Base-by-base conservation (phyloP, 2,797 vertebrate genomes). In the Rhinatrema bivittatum region DNA sequence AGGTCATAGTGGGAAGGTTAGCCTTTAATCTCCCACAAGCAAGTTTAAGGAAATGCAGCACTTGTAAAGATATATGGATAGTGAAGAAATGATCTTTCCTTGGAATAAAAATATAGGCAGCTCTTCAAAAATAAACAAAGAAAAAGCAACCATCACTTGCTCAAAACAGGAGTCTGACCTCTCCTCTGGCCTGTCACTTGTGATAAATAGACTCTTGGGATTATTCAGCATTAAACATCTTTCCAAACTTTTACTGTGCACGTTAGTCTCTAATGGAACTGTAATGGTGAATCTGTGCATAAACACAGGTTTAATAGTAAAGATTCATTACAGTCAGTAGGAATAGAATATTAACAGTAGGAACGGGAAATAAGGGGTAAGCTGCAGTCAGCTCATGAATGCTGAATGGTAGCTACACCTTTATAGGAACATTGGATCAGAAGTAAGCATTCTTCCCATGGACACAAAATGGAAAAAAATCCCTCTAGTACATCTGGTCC, bases 291-390 rank as follows among this genome's bases (percentile, higher is more conserved):
- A 57, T 51, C 38, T 41, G 23, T 59, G 18, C 36, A 62, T 56
- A 61, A 61, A 61, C 69, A 58, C 54, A 60, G 58, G 59, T 53
- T 54, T 49, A 70, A 68, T 47, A 53, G 58, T 59, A 57, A 56
- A 56, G 64, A 56, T 56, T 65, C 53, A 49, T 61, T 44, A n/a
- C n/a, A 56, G n/a, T n/a, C n/a, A n/a, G n/a, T n/a, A n/a, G n/a
- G n/a, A n/a, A n/a, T n/a, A n/a, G n/a, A n/a, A n/a, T n/a, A n/a
- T n/a, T n/a, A n/a, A n/a, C n/a, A n/a, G n/a, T n/a, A n/a, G n/a
- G n/a, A n/a, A n/a, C n/a, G n/a, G n/a, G n/a, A n/a, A n/a, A n/a
- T n/a, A n/a, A n/a, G n/a, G n/a, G n/a, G n/a, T n/a, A n/a, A n/a
- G n/a, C n/a, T n/a, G n/a, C n/a, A n/a, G n/a, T n/a, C n/a, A n/a